phyloP scores from a whole-genome alignment of 1,140 invertebrate species.

The Drosophila repleta region DNA sequence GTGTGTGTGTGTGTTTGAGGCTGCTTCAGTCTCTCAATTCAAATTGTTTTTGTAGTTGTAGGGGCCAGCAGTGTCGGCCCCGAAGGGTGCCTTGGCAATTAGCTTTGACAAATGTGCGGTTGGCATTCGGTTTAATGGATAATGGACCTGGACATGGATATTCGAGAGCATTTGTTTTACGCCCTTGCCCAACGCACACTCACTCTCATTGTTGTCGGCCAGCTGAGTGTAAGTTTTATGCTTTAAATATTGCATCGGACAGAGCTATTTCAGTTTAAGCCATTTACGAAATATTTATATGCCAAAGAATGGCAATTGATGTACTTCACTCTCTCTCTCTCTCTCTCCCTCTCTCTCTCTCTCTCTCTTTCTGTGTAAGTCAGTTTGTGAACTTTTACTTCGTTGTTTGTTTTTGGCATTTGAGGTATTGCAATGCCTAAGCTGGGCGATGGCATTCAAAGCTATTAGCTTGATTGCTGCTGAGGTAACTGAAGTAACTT shows the following conservation, averaged over 20 bases:
- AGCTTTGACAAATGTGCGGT: slow-evolving; percentile 74
- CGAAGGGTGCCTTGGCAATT: slow-evolving; percentile 68
- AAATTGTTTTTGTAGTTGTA: slow-evolving; percentile 25
- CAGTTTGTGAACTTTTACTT: no score
- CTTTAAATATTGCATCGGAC: slow-evolving; percentile 26
- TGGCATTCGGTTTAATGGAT: slow-evolving; percentile 72
- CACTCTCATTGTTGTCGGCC: neutral
- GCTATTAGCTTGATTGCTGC: neutral
- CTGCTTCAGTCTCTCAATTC: slow-evolving; percentile 35
- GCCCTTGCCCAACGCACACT: neutral
- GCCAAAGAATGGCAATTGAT: slow-evolving; percentile 23
- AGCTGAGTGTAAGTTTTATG: slow-evolving; percentile 11
- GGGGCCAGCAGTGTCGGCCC: slow-evolving; percentile 63
- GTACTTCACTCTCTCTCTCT: neutral
- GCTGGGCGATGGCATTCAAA: neutral
- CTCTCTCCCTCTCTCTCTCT: no score
- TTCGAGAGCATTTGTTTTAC: slow-evolving; percentile 20
- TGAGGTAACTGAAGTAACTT: neutral
- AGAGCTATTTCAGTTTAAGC: slow-evolving; percentile 3
- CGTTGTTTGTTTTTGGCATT: neutral
- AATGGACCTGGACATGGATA: slow-evolving; percentile 61
- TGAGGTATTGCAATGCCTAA: neutral
- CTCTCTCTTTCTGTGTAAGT: no score
- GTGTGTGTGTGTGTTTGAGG: slow-evolving; percentile 41
- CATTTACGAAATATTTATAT: slow-evolving; percentile 15